Percentiles rank a stretch among this genome's conserved stretches.
Evolutionary conservation across 2,797 vertebrate species (phyloP).

Genomic region (Morelia viridis): DNA sequence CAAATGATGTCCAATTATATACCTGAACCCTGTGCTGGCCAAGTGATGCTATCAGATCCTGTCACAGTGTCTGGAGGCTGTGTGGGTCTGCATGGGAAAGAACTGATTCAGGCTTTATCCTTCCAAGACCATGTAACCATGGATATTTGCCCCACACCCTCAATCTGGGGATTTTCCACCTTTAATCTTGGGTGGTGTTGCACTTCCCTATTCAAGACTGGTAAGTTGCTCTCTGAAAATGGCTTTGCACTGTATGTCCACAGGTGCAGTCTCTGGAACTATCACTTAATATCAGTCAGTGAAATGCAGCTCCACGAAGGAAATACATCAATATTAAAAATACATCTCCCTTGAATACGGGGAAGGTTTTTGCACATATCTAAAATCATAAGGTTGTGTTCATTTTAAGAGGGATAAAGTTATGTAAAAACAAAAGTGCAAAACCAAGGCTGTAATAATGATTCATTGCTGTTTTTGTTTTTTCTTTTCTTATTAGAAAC

Average conservation of each 20-base stretch:
- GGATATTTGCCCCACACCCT: background rate
- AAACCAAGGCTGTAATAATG: constrained; percentile 65
- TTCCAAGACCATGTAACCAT: background rate
- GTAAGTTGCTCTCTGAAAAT: background rate
- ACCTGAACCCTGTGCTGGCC: too few species aligned
- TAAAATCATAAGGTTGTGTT: background rate
- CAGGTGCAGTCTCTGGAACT: constrained; percentile 1
- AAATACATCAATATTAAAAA: constrained; percentile 8
- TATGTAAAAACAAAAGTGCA: constrained; percentile 54
- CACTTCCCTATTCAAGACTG: background rate
- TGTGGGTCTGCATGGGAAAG: background rate
- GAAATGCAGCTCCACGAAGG: background rate
- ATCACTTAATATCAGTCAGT: constrained; percentile 3
- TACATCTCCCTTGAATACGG: background rate
- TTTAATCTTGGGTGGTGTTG: background rate
- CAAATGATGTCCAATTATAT: too few species aligned
- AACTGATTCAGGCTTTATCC: background rate
- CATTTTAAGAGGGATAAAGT: constrained; percentile 8
- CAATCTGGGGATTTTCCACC: background rate
- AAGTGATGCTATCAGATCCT: background rate
- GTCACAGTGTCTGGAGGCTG: background rate
- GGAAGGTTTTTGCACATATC: background rate
- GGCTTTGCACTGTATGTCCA: background rate
- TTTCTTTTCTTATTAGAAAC: constrained; percentile 66
- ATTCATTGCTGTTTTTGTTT: constrained; percentile 54